These are phyloP conservation scores for Scartelaos histophorus DNA, from an alignment of 2,113 vertebrate species.

Conservation along the genomic window DNA sequence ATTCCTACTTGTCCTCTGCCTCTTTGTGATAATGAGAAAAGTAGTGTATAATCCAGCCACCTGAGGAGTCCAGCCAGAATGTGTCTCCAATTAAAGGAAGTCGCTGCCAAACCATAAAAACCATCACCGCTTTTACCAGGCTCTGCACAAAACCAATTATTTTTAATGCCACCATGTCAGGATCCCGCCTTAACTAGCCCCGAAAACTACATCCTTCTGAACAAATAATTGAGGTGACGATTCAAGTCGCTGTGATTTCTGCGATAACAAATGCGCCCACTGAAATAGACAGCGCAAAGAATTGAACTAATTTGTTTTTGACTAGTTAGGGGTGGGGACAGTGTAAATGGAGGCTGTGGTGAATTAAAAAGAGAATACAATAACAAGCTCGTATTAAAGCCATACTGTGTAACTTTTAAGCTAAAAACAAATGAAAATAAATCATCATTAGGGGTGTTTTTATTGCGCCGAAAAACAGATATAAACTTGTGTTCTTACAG, in stretches of 20 bases:
- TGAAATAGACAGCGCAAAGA: not conserved
- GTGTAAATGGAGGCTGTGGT: too few species aligned
- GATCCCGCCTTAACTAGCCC: not conserved
- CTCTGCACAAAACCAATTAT: not conserved
- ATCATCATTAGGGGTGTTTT: too few species aligned
- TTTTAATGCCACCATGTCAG: constrained; percentile 5
- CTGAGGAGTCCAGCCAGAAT: constrained; percentile 1
- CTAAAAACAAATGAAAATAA: too few species aligned
- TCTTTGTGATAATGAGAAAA: not conserved
- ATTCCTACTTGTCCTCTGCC: not conserved
- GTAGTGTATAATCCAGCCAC: not conserved
- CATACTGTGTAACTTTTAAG: too few species aligned
- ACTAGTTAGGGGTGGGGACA: not conserved
- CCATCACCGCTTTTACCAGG: not conserved
- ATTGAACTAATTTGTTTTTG: not conserved
- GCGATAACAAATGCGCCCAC: not conserved
- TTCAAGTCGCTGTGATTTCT: not conserved
- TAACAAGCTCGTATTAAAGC: too few species aligned
- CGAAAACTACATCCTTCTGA: not conserved
- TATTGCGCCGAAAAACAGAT: too few species aligned
- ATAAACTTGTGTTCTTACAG: too few species aligned
- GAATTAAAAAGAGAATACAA: not conserved
- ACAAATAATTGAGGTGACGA: constrained; percentile 23
- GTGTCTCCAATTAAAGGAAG: not conserved
- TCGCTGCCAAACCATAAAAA: constrained; percentile 3